A percentile compares a stretch with the other conserved stretches of the same genome.
These are phyloP conservation scores for Lagopus muta DNA, from an alignment of 2,113 vertebrate genomes.

Conservation along the genomic window DNA sequence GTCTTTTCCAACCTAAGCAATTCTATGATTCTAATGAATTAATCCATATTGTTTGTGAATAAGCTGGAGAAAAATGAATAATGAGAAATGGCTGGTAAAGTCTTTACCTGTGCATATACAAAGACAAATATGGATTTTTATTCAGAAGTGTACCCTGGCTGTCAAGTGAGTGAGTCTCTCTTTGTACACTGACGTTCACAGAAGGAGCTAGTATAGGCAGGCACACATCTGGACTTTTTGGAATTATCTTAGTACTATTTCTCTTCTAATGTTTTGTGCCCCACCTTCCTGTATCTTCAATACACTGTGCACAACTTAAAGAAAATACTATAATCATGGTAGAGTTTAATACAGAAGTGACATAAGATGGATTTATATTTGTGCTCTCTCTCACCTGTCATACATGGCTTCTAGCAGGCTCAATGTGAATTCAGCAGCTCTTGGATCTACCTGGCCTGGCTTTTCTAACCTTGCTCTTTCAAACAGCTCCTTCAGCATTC, in stretches of 20 bases:
- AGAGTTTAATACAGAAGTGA: background rate
- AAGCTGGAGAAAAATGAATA: background rate
- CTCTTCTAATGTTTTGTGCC: background rate
- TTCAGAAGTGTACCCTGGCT: background rate
- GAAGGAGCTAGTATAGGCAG: background rate
- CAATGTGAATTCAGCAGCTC: constrained; percentile 64
- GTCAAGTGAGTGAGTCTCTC: background rate
- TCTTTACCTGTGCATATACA: background rate
- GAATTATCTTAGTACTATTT: background rate
- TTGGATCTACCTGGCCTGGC: constrained; percentile 54
- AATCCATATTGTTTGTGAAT: background rate
- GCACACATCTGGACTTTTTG: background rate
- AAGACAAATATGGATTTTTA: background rate
- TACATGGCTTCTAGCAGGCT: constrained; percentile 79
- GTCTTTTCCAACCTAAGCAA: too few species aligned
- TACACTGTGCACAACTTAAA: background rate
- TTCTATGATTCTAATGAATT: background rate
- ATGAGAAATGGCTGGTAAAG: background rate
- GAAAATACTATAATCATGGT: background rate
- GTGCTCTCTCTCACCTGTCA: constrained; percentile 77
- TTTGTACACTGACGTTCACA: background rate
- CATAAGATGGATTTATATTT: background rate
- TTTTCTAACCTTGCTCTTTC: constrained; percentile 62
- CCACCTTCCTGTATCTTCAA: background rate
- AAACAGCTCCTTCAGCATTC: constrained; percentile 79